Evolutionary conservation across 1,140 invertebrate genomes (phyloP), one percentile per base, ranked within the genome.

Genomic region (Acromyrmex charruanus): DNA sequence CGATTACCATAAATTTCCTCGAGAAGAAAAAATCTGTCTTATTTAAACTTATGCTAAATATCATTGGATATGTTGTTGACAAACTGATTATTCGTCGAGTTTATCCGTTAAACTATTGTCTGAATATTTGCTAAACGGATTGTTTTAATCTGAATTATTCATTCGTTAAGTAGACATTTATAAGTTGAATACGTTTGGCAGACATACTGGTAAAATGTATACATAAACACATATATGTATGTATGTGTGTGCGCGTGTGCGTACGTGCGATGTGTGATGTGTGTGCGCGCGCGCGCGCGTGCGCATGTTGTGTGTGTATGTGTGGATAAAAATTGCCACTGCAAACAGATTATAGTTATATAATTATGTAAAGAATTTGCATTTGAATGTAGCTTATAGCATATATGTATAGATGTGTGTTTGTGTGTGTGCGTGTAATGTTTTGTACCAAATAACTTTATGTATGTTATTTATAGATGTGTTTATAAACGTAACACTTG

Each of bases 331-430:
- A 55, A 1, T 69, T 25, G 49, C n/a, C 28, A 0, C 31, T 55
- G 49, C n/a, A 39, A 80, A n/a, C 16, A 35, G 31, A 87, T 59
- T 80, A 31, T 35, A 66, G 63, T 35, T 51, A 75, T 18, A 59
- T 88, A 87, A 88, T 74, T 88, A 59, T 68, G 9, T 72, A 14
- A 21, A 71, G 59, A 35, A 55, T 28, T 53, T 69, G 14, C 7
- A 39, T 10, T 49, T 39, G 10, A 3, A 49, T 49, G 7, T 63
- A 28, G 44, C 77, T 51, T 2, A 1, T 14, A 79, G 6, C 2
- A 25, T 39, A 25, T 77, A 18, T 3, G 21, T 61, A 25, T 44
- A 12, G 6, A 14, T 61, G 2, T 35, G 0, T 35, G 4, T 63
- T 3, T 18, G 14, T 35, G 2, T 14, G 14, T 35, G 4, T 35